These are phyloP conservation scores for Phaedon cochleariae DNA, from an alignment of 2,888 invertebrate species.

Conservation along the genomic window DNA sequence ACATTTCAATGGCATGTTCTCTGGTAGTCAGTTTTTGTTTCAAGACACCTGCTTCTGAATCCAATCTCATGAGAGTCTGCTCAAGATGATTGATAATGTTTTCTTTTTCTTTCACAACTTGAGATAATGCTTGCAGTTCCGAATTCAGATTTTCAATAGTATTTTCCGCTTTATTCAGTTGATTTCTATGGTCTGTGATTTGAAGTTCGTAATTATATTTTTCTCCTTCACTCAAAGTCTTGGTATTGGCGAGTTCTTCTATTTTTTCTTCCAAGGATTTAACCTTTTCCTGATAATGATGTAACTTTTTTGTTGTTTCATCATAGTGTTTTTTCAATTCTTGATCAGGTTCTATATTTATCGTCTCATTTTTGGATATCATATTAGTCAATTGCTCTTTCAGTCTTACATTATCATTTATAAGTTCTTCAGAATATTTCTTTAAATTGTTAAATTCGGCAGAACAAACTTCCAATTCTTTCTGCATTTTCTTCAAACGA, in stretches of 20 bases:
- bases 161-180: conserved; percentile 24
- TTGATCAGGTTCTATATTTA: conserved; percentile 17
- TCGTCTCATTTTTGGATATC: conserved; percentile 2
- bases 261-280: conserved; percentile 40
- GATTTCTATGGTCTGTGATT: conserved; percentile 34
- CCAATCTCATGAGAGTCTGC: conserved; percentile 6
- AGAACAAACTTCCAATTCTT: conserved; percentile 34
- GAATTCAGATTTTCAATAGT: conserved; percentile 19
- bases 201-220: conserved; percentile 43
- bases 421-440: conserved; percentile 34
- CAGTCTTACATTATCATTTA: conserved; percentile 26
- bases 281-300: conserved; percentile 38
- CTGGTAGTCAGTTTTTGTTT: conserved; percentile 22
- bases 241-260: conserved; percentile 42
- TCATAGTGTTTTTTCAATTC: conserved; percentile 34
- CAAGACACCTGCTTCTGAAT: conserved; percentile 20
- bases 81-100: conserved; percentile 17
- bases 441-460: conserved; percentile 38
- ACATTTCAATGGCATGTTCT: conserved; percentile 28
- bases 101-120: conserved; percentile 19
- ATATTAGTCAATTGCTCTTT: conserved; percentile 21
- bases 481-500: conserved; percentile 37
- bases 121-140: conserved; percentile 19
- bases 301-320: conserved; percentile 34
- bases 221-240: conserved; percentile 47